Evolutionary conservation across 2,797 vertebrate genomes (phyloP), one percentile per base, ranked within the genome.

Genomic region (Myotis myotis): DNA sequence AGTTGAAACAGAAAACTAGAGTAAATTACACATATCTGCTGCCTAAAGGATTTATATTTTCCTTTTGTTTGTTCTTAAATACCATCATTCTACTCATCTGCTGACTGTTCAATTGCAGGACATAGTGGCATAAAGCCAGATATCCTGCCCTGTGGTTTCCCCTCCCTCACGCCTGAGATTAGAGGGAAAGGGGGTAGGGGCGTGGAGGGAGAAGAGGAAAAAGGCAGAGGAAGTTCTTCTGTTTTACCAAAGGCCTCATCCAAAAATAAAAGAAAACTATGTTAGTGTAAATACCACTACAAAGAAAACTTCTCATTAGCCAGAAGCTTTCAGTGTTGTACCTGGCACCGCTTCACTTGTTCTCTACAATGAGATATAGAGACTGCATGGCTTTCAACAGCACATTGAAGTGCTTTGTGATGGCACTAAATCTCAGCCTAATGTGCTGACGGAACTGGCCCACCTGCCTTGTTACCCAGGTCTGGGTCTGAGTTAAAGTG

Each of bases 1-100:
- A 96, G 87, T 91, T 95, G 94, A 96, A 97, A 96, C 62, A 95
- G 90, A 96, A 97, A 96, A 92, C 94, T 88, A 70, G 94, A 94
- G 83, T 95, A 97, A 96, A 95, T 97, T 96, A 94, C 83, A 93
- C 62, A 41, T 93, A 95, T 94, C 89, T 94, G 72, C 91, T 95
- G 93, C 93, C 87, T 92, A 83, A 74, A 95, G 96, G 79, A 97
- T 96, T 96, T 96, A 87, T 84, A 94, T 95, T 95, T 95, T 81
- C 94, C 92, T 94, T 94, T 96, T 89, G 87, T 96, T 96, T 95
- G 91, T 93, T 96, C 96, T 93, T 95, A 84, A 96, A 94, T 66
- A 70, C 68, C 89, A 81, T 94, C 87, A 68, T 94, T 95, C 80
- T 95, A 60, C 80, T 96, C 96, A 87, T 94, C 96, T 89, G 93